These are phyloP conservation scores for Polyergus mexicanus DNA, from an alignment of 1,140 invertebrate species.

Conservation along the genomic window DNA sequence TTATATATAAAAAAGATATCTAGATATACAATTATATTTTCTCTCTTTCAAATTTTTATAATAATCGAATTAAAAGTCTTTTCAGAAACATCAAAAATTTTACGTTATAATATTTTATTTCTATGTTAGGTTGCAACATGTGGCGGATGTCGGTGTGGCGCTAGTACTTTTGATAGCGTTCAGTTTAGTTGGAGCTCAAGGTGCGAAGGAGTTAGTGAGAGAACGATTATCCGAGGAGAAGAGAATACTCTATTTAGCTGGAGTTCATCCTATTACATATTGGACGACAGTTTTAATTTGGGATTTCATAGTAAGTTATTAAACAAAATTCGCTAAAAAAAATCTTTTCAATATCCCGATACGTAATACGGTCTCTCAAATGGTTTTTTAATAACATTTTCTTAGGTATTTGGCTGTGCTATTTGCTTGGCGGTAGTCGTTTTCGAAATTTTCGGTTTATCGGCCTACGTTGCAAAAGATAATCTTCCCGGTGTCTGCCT, in stretches of 20 bases:
- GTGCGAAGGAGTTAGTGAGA: conserved; percentile 88
- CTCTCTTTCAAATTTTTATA: not conserved
- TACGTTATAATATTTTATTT: conserved; percentile 10
- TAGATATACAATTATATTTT: no score
- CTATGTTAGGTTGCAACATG: conserved; percentile 88
- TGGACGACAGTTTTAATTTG: conserved; percentile 88
- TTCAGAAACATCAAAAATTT: not conserved
- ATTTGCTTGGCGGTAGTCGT: conserved; percentile 87
- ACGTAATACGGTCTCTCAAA: not conserved
- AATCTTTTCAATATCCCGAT: not conserved
- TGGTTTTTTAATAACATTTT: not conserved
- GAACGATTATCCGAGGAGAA: conserved; percentile 88
- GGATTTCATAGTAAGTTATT: conserved; percentile 87
- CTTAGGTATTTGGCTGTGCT: conserved; percentile 86
- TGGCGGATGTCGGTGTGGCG: conserved; percentile 89
- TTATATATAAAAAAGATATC: no score
- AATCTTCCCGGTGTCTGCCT: conserved; percentile 88
- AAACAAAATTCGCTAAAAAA: not conserved
- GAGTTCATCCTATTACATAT: conserved; percentile 88
- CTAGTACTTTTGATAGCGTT: conserved; percentile 89
- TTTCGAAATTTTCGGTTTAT: conserved; percentile 88
- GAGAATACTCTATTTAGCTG: conserved; percentile 88
- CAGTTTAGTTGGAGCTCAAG: conserved; percentile 88
- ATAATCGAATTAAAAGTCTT: not conserved
- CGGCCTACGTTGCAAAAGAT: conserved; percentile 88